phyloP scores from a whole-genome alignment of 2,888 invertebrate species.

The Diarsia rubi region DNA sequence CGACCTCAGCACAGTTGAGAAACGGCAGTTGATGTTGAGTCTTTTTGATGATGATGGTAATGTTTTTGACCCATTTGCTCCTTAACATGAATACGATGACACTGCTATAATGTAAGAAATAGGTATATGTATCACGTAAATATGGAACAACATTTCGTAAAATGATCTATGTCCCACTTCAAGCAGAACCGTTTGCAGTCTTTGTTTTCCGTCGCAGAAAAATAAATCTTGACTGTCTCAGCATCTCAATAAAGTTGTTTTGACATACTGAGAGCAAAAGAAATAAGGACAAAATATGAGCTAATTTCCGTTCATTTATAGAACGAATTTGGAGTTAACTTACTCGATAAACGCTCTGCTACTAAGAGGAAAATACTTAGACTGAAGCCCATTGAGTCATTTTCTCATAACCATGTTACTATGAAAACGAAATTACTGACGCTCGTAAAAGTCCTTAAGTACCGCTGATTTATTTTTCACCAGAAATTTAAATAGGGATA shows the following conservation, averaged over 20 bases:
- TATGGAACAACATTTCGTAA: conserved; percentile 19
- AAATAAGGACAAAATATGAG: conserved; percentile 37
- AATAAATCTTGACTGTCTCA: conserved; percentile 46
- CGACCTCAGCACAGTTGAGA: background rate
- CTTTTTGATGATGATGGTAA: background rate
- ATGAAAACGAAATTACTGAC: conserved; percentile 19
- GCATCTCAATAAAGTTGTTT: conserved; percentile 18
- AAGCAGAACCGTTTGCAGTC: background rate
- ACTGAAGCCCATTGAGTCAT: conserved; percentile 22
- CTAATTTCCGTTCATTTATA: conserved; percentile 38
- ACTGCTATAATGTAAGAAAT: conserved; percentile 4
- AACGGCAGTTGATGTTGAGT: background rate
- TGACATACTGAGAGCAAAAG: conserved; percentile 21
- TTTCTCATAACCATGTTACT: conserved; percentile 36
- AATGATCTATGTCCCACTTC: conserved; percentile 29
- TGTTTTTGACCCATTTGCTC: background rate
- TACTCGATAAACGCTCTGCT: conserved; percentile 18
- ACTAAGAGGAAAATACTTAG: conserved; percentile 28
- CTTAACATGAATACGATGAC: background rate
- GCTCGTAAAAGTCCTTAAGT: conserved; percentile 1
- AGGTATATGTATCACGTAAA: background rate
- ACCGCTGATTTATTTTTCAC: background rate
- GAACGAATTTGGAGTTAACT: conserved; percentile 15
- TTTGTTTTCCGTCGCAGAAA: conserved; percentile 22
- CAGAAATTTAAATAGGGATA: background rate